Percentiles rank a stretch among this genome's conserved stretches.
Conservation (phyloP, 1,140 invertebrate species). For the Rhopalosiphum padi region DNA sequence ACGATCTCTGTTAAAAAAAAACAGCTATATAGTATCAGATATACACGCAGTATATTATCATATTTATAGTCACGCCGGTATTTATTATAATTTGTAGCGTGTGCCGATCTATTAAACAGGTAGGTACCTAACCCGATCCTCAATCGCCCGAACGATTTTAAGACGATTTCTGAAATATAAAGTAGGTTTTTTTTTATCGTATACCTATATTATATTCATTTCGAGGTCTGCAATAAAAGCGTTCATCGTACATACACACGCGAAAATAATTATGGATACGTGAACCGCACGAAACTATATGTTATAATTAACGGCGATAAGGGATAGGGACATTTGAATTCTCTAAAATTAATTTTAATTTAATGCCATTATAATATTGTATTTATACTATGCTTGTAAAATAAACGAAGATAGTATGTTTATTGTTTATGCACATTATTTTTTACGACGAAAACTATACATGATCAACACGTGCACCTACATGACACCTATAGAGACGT, state of each 20-base stretch:
- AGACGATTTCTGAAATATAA: neutral
- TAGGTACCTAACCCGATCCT: neutral
- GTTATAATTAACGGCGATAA: neutral
- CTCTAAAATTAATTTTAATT: neutral
- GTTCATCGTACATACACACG: neutral
- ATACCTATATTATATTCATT: neutral
- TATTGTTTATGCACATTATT: too few species aligned
- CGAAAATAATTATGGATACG: neutral
- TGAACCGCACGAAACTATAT: neutral
- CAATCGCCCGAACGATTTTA: neutral
- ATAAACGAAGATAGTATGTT: too few species aligned
- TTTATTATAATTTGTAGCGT: conserved; percentile 3
- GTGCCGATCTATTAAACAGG: neutral
- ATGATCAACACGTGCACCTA: too few species aligned
- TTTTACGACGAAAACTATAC: too few species aligned
- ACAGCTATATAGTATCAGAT: neutral
- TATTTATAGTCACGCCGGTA: neutral
- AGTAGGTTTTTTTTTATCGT: neutral
- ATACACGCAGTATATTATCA: neutral
- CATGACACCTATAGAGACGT: too few species aligned
- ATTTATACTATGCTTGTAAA: neutral
- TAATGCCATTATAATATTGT: neutral
- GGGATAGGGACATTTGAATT: neutral
- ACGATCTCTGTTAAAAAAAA: neutral
- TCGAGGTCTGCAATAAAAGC: neutral